A percentile compares a stretch with the other conserved stretches of the same genome.
These are phyloP conservation scores for Platalea minor DNA, from an alignment of 2,797 vertebrate genomes.

Conservation along the genomic window DNA sequence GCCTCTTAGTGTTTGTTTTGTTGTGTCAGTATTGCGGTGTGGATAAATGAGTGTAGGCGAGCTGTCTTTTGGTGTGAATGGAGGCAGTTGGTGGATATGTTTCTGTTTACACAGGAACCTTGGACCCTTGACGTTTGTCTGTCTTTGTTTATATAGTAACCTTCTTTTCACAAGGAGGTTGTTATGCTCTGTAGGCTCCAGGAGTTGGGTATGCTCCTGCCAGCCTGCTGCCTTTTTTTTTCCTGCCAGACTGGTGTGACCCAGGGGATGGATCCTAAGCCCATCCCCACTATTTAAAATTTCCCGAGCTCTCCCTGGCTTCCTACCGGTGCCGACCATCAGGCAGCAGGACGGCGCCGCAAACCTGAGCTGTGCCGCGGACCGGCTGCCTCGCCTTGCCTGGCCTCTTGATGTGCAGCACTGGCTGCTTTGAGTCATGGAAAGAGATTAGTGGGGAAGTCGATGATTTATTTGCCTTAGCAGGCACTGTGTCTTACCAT, in stretches of 20 bases:
- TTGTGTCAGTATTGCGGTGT: not conserved
- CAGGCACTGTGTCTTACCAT: not conserved
- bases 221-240: not conserved
- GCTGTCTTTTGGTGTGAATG: not conserved
- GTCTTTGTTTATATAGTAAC: not conserved
- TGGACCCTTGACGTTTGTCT: not conserved
- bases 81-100: accelerated
- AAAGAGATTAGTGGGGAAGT: not conserved
- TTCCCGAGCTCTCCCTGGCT: not conserved
- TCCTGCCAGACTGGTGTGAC: not conserved
- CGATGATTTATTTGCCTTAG: constrained; percentile 8
- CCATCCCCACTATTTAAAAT: not conserved
- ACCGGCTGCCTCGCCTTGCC: not conserved
- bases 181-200: not conserved
- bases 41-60: not conserved
- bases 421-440: not conserved
- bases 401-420: not conserved
- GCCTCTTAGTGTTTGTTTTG: not conserved
- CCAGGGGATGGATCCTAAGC: not conserved
- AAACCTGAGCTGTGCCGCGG: not conserved
- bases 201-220: not conserved
- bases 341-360: not conserved
- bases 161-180: not conserved
- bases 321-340: not conserved
- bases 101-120: not conserved